Conservation (phyloP, 2,888 invertebrate species). For the Macropis europaea region DNA sequence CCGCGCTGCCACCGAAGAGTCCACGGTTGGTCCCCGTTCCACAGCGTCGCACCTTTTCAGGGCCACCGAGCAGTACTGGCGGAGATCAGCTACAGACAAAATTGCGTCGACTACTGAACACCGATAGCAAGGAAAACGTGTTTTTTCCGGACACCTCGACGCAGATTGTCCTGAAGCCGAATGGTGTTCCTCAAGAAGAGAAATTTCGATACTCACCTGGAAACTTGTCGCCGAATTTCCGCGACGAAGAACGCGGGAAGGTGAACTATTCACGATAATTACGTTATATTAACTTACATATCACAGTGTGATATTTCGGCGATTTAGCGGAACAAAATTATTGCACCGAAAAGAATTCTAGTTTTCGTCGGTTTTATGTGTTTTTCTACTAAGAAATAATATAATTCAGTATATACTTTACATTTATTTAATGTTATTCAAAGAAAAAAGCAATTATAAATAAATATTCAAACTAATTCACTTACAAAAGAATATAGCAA, state of each 20-base stretch:
- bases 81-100: slow-evolving; percentile 89
- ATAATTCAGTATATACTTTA: no score
- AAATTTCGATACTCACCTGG: slow-evolving; percentile 75
- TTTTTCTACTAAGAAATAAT: no score
- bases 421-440: no score
- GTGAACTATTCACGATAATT: slow-evolving; percentile 54
- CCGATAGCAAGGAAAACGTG: slow-evolving; percentile 87
- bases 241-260: slow-evolving; percentile 70
- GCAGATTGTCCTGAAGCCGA: slow-evolving; percentile 49
- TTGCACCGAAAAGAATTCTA: no score
- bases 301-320: no score
- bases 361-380: no score
- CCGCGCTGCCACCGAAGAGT: slow-evolving; percentile 81
- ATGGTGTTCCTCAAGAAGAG: slow-evolving; percentile 66
- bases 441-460: no score
- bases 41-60: slow-evolving; percentile 75
- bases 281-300: no score
- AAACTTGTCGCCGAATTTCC: slow-evolving; percentile 70
- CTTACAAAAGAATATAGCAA: no score
- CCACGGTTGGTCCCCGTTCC: slow-evolving; percentile 80
- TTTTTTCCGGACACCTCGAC: slow-evolving; percentile 81
- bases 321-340: no score
- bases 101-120: slow-evolving; percentile 87
- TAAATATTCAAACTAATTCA: no score
- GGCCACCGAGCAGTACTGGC: slow-evolving; percentile 76